Percentiles rank a stretch among this genome's conserved stretches.
These are phyloP conservation scores for Volucella inanis DNA, from an alignment of 2,888 invertebrate genomes.

Conservation along the genomic window DNA sequence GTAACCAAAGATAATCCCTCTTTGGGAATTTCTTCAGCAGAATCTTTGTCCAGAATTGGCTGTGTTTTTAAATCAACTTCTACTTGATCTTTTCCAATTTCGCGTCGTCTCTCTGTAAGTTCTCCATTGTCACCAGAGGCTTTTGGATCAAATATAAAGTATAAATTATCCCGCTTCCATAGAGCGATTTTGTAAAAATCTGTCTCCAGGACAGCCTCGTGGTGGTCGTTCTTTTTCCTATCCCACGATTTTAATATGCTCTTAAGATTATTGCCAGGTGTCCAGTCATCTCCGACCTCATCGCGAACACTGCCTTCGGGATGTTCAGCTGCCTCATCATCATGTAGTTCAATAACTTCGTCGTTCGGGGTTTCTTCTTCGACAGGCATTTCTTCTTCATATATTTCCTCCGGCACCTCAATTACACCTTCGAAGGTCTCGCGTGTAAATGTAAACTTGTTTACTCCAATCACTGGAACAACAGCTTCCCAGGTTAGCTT, in stretches of 20 bases:
- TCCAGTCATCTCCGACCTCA: background rate
- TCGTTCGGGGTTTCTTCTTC: constrained; percentile 35
- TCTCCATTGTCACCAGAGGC: constrained; percentile 85
- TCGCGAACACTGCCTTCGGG: background rate
- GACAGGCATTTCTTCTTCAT: constrained; percentile 32
- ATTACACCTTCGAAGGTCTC: constrained; percentile 40
- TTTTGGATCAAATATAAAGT: constrained; percentile 86
- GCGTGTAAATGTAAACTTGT: constrained; percentile 66
- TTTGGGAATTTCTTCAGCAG: background rate
- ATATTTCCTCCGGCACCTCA: constrained; percentile 24
- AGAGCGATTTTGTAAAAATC: constrained; percentile 81
- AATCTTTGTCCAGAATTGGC: constrained; percentile 77
- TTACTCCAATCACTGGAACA: constrained; percentile 70
- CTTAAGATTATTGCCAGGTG: constrained; percentile 35
- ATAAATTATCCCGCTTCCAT: constrained; percentile 84
- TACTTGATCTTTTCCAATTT: constrained; percentile 78
- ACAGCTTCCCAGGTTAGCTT: constrained; percentile 59
- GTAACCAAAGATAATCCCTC: background rate
- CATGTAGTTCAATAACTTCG: constrained; percentile 47
- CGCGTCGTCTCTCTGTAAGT: constrained; percentile 75
- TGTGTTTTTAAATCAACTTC: constrained; percentile 76
- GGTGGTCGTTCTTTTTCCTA: constrained; percentile 20
- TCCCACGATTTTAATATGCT: constrained; percentile 63
- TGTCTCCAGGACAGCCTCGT: constrained; percentile 69
- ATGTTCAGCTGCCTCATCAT: constrained; percentile 50